Conservation (phyloP, 1,140 invertebrate genomes). For the Dysdera silvatica region DNA sequence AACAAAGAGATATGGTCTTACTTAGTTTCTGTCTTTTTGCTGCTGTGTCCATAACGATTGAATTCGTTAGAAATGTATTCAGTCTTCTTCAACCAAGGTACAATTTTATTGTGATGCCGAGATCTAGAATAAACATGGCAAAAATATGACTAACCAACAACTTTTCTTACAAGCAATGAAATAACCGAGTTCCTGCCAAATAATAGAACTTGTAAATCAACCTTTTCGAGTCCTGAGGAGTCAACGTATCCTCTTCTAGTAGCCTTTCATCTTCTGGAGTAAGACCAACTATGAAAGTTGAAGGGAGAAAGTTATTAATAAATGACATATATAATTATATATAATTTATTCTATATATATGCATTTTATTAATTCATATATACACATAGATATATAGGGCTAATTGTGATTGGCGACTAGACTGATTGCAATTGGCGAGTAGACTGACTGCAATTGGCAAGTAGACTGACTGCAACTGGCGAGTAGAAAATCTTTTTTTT, state of each 20-base stretch:
- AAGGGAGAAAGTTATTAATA: not conserved
- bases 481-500: no score
- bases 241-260: conserved; percentile 35
- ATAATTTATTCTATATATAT: no score
- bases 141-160: not conserved
- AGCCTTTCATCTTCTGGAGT: conserved; percentile 36
- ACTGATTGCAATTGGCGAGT: no score
- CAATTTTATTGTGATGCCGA: conserved; percentile 81
- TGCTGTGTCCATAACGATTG: conserved; percentile 75
- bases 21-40: conserved; percentile 89
- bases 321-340: no score
- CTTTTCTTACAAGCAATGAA: not conserved
- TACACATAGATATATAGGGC: no score
- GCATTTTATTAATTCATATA: no score
- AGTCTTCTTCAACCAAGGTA: conserved; percentile 93
- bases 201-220: not conserved
- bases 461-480: no score
- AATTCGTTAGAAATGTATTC: conserved; percentile 99
- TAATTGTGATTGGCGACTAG: no score
- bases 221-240: conserved; percentile 35
- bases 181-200: no score
- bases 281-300: conserved; percentile 14
- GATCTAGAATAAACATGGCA: conserved; percentile 38
- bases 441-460: no score
- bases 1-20: no score